Percentiles rank a stretch among this genome's conserved stretches.
Evolutionary conservation across 2,797 vertebrate genomes (phyloP).

Genomic region (Amblyopsis hoosieri): DNA sequence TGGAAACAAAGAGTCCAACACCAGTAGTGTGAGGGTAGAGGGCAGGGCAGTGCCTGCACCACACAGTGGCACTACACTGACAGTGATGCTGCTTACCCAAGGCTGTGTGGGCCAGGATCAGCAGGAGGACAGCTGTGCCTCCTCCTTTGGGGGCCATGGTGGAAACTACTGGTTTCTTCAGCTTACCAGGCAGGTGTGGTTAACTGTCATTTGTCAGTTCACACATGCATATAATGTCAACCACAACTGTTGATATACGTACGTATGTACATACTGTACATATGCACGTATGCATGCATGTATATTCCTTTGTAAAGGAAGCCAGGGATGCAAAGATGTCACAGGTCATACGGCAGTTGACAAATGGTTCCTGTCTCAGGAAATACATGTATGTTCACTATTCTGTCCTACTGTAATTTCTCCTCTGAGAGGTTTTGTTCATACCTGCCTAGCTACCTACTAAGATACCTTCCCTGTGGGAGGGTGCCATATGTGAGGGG

Average conservation of each 20-base stretch:
- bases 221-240: not conserved
- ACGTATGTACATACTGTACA: not conserved
- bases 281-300: not conserved
- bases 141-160: conserved; percentile 55
- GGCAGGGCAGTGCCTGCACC: not conserved
- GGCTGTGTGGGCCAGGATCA: conserved; percentile 39
- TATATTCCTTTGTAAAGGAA: no score
- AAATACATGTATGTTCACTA: conserved; percentile 13
- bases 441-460: conserved; percentile 53
- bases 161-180: not conserved
- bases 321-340: no score
- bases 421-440: conserved; percentile 52
- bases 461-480: conserved; percentile 36
- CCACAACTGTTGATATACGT: not conserved
- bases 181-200: not conserved
- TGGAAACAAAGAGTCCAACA: no score
- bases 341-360: conserved; percentile 10
- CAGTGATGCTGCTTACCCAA: conserved; percentile 50
- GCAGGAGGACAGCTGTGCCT: conserved; percentile 35
- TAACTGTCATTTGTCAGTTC: not conserved
- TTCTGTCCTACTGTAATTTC: conserved; percentile 23
- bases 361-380: conserved; percentile 49
- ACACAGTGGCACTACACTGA: not conserved
- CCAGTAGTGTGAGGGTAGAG: conserved; percentile 8
- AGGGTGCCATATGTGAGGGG: conserved; percentile 36